Evolutionary conservation across 2,888 invertebrate species (phyloP), one percentile per base, ranked within the genome.

Genomic region (Disparrhopalites patrizii): DNA sequence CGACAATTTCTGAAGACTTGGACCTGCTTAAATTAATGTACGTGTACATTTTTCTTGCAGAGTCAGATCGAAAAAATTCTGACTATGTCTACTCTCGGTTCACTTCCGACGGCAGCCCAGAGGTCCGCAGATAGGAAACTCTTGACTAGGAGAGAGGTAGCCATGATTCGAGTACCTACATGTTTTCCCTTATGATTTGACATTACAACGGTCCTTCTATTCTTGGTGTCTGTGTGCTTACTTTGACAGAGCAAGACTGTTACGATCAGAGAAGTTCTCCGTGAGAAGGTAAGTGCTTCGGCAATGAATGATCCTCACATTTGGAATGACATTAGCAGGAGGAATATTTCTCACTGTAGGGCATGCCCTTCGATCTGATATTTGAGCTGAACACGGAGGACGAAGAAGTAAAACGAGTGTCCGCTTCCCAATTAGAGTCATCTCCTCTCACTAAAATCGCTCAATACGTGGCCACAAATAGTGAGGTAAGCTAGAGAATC

Each of bases 11-110:
- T n/a, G n/a, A n/a, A n/a, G n/a, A n/a, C n/a, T n/a, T n/a, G n/a
- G n/a, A n/a, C n/a, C n/a, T n/a, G n/a, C n/a, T n/a, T n/a, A n/a
- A n/a, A n/a, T n/a, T n/a, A n/a, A n/a, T n/a, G n/a, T n/a, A n/a
- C n/a, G n/a, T n/a, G n/a, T n/a, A n/a, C n/a, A n/a, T n/a, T n/a
- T n/a, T n/a, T n/a, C n/a, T n/a, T n/a, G n/a, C 82, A 92, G 91
- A 91, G 88, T 77, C 91, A 91, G 78, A 81, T 92, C 73, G 91
- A 91, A 78, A 88, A 89, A 76, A 93, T 94, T 78, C 85, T 93
- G 66, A 91, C 93, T 79, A 85, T 91, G 73, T 91, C 91, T 0
- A 71, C 72, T 23, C 65, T 68, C 13, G 87, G 86, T 68, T 79
- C 81, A 56, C 8, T 10, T 20, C 18, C 28, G 47, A 28, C 18